Evolutionary conservation across 1,140 invertebrate genomes (phyloP), one percentile per base, ranked within the genome.

Genomic region (Drosophila prosaltans): DNA sequence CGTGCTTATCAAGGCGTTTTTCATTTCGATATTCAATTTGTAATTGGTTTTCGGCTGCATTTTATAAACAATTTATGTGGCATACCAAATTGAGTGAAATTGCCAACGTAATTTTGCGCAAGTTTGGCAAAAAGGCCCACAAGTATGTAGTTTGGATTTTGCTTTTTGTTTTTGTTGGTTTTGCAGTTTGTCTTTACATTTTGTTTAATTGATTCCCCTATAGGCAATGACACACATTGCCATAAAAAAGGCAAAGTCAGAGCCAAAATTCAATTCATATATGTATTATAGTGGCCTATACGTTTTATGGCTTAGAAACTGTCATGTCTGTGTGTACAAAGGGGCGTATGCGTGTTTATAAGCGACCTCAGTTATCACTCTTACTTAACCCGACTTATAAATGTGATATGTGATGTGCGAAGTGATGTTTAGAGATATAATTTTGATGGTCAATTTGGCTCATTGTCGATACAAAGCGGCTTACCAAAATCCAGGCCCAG

Each of bases 201-300:
- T 70, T 66, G 59, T 78, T 89, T 88, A 89, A 90, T 88, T 88
- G 80, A 84, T 88, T 84, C 86, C 81, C 78, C 77, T 66, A 74
- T 74, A 90, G 85, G 85, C 84, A 89, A 90, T 89, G 84, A 89
- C 84, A 89, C 72, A 89, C 84, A 89, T 89, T 69, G 85, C 84
- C 81, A 89, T 88, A 90, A 55, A 43, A 80, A 69, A 24, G 3
- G 1, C 28, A 61, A 59, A 68, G 36, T 32, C 59, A 58, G 51
- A 68, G 32, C 24, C 51, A 26, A 64, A 64, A 41, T 39, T 57
- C 43, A 39, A 78, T 78, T 68, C 69, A 78, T 81, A 68, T 51
- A 48, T 48, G 8, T 48, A 26, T 21, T 51, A 24, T 26, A 51
- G 57, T 67, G 71, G 58, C 74, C 72, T 84, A 83, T 82, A 72